Percentiles rank a stretch among this genome's conserved stretches.
Conservation (phyloP, 2,797 vertebrate species). For the Poeciliopsis infans region DNA sequence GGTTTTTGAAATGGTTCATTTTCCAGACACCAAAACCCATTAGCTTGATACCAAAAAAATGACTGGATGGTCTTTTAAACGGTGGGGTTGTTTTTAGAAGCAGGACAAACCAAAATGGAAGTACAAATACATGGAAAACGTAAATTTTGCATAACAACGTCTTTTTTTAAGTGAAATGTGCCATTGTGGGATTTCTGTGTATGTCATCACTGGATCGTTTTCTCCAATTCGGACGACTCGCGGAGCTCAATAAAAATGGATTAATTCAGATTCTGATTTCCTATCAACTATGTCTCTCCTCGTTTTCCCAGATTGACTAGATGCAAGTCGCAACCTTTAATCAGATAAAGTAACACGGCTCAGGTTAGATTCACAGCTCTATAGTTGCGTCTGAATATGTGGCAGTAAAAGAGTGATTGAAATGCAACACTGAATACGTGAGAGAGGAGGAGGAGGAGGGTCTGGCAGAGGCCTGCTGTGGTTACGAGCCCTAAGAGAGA, state of each 20-base stretch:
- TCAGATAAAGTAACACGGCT: slow-evolving; percentile 56
- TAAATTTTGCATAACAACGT: no score
- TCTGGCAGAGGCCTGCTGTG: slow-evolving; percentile 77
- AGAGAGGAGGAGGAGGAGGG: slow-evolving; percentile 25
- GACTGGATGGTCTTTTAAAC: no score
- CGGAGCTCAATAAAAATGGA: slow-evolving; percentile 47
- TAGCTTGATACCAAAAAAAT: no score
- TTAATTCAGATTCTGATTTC: slow-evolving; percentile 35
- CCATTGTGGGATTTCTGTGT: slow-evolving; percentile 43
- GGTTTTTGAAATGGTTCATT: no score
- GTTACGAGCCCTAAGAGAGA: slow-evolving; percentile 81
- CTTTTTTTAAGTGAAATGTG: slow-evolving; percentile 31
- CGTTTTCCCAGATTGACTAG: slow-evolving; percentile 42
- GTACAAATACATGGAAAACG: no score
- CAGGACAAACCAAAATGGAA: no score
- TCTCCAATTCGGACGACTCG: slow-evolving; percentile 59
- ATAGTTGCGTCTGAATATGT: slow-evolving; percentile 62
- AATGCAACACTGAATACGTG: slow-evolving; percentile 73
- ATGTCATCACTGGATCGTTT: slow-evolving; percentile 47
- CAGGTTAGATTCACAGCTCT: slow-evolving; percentile 58
- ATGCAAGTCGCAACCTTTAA: slow-evolving; percentile 50
- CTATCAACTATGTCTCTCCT: slow-evolving; percentile 42
- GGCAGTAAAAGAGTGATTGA: slow-evolving; percentile 77
- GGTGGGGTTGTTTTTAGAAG: no score
- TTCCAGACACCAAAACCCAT: no score